These are phyloP conservation scores for Myotis pilosus DNA, from an alignment of 2,797 vertebrate species.

Conservation along the genomic window DNA sequence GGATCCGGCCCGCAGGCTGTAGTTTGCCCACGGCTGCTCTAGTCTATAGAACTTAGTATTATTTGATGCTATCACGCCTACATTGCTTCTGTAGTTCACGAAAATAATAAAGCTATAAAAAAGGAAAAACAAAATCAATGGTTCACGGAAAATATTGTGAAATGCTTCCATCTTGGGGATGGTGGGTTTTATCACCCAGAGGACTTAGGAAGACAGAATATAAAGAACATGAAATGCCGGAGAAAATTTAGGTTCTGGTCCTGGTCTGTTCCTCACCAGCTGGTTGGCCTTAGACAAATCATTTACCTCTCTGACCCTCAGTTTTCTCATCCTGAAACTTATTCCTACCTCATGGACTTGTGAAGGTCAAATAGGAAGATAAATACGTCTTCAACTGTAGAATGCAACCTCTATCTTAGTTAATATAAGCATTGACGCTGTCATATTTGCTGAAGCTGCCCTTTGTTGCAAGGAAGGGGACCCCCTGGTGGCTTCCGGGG, in stretches of 20 bases:
- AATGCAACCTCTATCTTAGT: not conserved
- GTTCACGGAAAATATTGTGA: constrained; percentile 1
- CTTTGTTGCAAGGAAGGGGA: constrained; percentile 3
- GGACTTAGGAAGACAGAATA: not conserved
- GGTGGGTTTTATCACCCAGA: not conserved
- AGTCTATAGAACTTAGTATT: not conserved
- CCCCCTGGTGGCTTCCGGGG: not conserved
- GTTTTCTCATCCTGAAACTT: constrained; percentile 38
- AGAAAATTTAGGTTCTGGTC: not conserved
- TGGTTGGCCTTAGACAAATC: not conserved
- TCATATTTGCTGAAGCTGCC: not conserved
- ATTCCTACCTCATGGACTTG: not conserved
- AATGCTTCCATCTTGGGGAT: not conserved
- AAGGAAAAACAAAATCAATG: not conserved
- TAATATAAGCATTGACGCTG: not conserved
- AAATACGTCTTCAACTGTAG: not conserved
- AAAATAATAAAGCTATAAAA: constrained; percentile 23
- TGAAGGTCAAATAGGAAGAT: constrained; percentile 2
- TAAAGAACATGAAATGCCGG: not conserved
- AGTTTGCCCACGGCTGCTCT: no score
- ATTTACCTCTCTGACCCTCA: not conserved
- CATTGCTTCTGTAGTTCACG: not conserved
- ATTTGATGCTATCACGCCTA: constrained; percentile 6
- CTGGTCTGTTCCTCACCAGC: not conserved
- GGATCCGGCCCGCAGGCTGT: no score